Evolutionary conservation across 2,113 vertebrate genomes (phyloP).

Genomic region (Panthera leo): DNA sequence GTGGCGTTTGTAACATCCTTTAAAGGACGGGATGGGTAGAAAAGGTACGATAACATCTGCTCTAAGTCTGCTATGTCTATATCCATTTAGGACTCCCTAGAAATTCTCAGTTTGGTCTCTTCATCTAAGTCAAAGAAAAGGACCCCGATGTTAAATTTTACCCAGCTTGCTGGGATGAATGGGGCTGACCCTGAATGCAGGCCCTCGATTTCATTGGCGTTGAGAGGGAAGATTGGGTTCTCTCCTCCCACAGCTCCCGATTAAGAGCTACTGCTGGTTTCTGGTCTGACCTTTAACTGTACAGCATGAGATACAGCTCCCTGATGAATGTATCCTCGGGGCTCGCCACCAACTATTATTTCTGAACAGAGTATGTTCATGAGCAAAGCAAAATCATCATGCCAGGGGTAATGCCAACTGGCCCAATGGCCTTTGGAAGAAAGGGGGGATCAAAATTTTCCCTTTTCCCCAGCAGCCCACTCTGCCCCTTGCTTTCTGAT

Average conservation of each 20-base stretch:
- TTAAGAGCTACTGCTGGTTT: constrained; percentile 23
- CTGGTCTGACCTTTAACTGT: constrained; percentile 38
- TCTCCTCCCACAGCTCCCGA: neutral
- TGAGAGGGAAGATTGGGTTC: neutral
- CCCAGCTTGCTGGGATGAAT: neutral
- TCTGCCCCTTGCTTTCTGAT: neutral
- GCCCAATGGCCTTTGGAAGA: neutral
- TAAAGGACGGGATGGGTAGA: neutral
- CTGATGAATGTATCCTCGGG: neutral
- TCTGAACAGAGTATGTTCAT: neutral
- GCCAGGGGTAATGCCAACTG: neutral
- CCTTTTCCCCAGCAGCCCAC: neutral
- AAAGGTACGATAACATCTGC: neutral
- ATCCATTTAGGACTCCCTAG: neutral
- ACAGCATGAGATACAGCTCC: neutral
- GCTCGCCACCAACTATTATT: neutral
- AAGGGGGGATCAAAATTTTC: neutral
- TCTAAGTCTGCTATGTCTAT: neutral
- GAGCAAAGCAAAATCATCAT: constrained; percentile 15
- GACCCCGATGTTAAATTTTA: neutral
- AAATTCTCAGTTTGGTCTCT: neutral
- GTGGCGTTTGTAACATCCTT: neutral
- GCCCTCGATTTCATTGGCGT: accelerated
- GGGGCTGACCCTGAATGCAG: neutral
- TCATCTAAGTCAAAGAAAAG: neutral